A percentile compares a stretch with the other conserved stretches of the same genome.
These are phyloP conservation scores for Aphaenogaster floridana DNA, from an alignment of 1,140 invertebrate species.

Conservation along the genomic window DNA sequence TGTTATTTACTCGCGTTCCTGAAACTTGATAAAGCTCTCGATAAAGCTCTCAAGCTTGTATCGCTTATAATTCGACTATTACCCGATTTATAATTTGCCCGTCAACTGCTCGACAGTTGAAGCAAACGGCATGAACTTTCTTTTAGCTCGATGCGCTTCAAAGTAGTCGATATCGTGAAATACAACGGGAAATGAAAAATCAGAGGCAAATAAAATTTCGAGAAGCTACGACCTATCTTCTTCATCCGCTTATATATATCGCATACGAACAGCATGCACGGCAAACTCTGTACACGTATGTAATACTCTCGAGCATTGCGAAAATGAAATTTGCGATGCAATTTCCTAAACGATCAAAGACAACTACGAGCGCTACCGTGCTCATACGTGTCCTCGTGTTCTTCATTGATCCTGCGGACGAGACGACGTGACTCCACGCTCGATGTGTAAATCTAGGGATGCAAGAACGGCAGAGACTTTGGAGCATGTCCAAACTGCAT, in stretches of 20 bases:
- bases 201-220: neutral
- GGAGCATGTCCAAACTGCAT: conserved; percentile 16
- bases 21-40: conserved; percentile 6
- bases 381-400: conserved; percentile 8
- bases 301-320: conserved; percentile 16
- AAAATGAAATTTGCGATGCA: conserved; percentile 48
- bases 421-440: conserved; percentile 16
- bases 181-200: neutral
- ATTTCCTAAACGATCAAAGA: conserved; percentile 52
- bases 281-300: conserved; percentile 6
- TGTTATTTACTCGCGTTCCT: neutral
- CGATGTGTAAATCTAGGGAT: conserved; percentile 33
- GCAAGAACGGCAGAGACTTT: conserved; percentile 17
- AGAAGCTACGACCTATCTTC: neutral
- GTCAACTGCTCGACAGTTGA: neutral
- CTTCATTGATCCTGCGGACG: conserved; percentile 31
- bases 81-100: neutral
- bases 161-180: neutral
- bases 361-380: conserved; percentile 6
- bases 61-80: neutral
- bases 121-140: neutral
- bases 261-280: neutral
- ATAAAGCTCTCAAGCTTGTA: neutral
- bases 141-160: neutral
- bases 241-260: conserved; percentile 3